Conservation (phyloP, 2,888 invertebrate species). For the Acleris laterana region DNA sequence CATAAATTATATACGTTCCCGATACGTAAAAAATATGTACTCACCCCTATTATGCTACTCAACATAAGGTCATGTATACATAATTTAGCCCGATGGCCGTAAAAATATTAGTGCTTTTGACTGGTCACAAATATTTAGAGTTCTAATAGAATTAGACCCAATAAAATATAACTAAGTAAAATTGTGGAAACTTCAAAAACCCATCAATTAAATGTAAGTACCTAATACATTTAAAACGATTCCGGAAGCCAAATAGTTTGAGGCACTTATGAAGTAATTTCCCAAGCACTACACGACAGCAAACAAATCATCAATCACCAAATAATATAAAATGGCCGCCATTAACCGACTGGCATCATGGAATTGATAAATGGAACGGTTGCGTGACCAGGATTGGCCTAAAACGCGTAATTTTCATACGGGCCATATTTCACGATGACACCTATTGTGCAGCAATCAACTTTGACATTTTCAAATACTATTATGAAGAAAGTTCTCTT, state of each 20-base stretch:
- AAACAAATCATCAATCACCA: constrained; percentile 5
- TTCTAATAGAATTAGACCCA: too few relatives aligned
- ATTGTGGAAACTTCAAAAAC: background rate
- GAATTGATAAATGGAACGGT: constrained; percentile 28
- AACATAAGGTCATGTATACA: too few relatives aligned
- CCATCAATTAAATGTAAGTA: background rate
- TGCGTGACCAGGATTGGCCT: constrained; percentile 22
- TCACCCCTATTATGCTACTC: too few relatives aligned
- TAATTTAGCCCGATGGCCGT: too few relatives aligned
- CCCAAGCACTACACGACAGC: background rate
- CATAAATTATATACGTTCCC: too few relatives aligned
- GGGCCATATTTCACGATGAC: constrained; percentile 14
- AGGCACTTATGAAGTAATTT: constrained; percentile 2
- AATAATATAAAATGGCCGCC: constrained; percentile 6
- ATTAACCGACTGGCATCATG: constrained; percentile 19
- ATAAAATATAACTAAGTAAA: background rate
- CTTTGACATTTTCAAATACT: background rate
- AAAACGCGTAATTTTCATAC: constrained; percentile 8
- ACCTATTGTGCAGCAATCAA: background rate
- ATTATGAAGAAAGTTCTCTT: too few relatives aligned
- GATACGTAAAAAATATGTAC: too few relatives aligned
- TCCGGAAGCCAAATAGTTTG: constrained; percentile 1
- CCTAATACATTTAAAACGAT: background rate
- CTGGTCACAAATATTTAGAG: too few relatives aligned
- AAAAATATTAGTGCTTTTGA: too few relatives aligned